A percentile compares a stretch with the other conserved stretches of the same genome.
These are phyloP conservation scores for Venusia cambrica DNA, from an alignment of 2,888 invertebrate genomes.

Conservation along the genomic window DNA sequence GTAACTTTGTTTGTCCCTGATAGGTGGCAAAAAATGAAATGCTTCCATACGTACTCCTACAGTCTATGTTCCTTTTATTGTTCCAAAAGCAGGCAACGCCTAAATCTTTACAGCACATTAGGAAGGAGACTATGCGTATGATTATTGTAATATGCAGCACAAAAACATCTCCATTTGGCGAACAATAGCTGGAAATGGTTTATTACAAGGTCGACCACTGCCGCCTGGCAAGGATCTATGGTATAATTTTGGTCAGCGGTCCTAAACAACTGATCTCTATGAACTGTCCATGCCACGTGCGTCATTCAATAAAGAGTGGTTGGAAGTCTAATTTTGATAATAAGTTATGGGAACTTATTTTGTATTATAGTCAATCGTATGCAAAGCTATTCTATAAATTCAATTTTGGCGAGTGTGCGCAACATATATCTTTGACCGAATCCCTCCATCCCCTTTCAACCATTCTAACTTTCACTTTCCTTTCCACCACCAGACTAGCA, in stretches of 20 bases:
- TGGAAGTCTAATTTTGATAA: too few relatives aligned
- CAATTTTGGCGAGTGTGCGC: too few relatives aligned
- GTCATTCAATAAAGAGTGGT: too few relatives aligned
- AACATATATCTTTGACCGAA: too few relatives aligned
- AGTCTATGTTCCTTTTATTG: conserved; percentile 26
- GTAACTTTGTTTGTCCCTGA: conserved; percentile 31
- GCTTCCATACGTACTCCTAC: conserved; percentile 33
- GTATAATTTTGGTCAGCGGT: conserved; percentile 8
- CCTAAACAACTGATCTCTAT: conserved; percentile 1
- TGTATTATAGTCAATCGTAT: too few relatives aligned
- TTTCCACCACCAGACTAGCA: too few relatives aligned
- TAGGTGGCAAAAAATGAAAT: conserved; percentile 34
- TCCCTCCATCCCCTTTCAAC: too few relatives aligned
- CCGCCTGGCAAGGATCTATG: conserved; percentile 15
- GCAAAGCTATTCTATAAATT: too few relatives aligned
- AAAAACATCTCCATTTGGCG: conserved; percentile 37
- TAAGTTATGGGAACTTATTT: too few relatives aligned
- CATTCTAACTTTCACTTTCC: too few relatives aligned
- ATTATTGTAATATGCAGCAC: conserved; percentile 36
- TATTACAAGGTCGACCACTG: conserved; percentile 36
- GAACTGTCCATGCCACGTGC: conserved; percentile 1
- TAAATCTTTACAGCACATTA: conserved; percentile 25
- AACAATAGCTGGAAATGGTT: conserved; percentile 45
- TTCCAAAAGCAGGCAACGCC: conserved; percentile 30
- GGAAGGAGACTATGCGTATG: conserved; percentile 30